phyloP scores from a whole-genome alignment of 2,888 invertebrate genomes.

The Xanthorhoe spadicearia region DNA sequence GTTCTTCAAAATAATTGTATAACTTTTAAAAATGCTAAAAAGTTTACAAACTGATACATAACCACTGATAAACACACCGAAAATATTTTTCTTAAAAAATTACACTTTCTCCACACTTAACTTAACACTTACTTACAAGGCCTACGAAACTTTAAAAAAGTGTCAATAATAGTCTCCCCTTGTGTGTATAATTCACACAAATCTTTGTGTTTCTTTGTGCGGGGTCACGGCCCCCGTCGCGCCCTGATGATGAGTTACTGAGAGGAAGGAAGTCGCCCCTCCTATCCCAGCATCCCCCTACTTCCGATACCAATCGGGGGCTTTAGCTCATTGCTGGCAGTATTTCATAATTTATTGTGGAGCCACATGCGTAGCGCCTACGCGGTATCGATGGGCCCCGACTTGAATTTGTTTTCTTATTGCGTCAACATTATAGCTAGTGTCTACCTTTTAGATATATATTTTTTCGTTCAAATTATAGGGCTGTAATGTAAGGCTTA shows the following conservation, averaged over 20 bases:
- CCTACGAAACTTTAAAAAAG: conserved; percentile 30
- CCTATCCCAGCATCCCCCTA: conserved; percentile 58
- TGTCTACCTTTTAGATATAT: no score
- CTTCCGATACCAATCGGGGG: conserved; percentile 80
- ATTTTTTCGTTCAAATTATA: no score
- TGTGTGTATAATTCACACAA: conserved; percentile 78
- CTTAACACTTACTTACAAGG: neutral
- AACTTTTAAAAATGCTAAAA: no score
- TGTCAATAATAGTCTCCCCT: conserved; percentile 58
- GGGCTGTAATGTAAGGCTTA: no score
- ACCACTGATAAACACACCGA: no score
- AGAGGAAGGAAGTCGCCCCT: conserved; percentile 76
- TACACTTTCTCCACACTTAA: neutral
- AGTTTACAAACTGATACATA: no score
- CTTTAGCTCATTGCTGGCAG: conserved; percentile 58
- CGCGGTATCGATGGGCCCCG: conserved; percentile 8
- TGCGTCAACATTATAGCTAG: neutral
- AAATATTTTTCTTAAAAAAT: neutral
- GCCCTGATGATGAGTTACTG: conserved; percentile 82
- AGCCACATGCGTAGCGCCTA: conserved; percentile 46
- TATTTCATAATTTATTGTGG: conserved; percentile 77
- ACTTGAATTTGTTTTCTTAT: conserved; percentile 2
- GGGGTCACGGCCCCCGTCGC: conserved; percentile 70
- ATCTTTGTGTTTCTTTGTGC: conserved; percentile 79
- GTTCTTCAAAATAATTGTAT: no score